Conservation (phyloP, 2,888 invertebrate genomes). For the Reticulitermes lucifugus region DNA sequence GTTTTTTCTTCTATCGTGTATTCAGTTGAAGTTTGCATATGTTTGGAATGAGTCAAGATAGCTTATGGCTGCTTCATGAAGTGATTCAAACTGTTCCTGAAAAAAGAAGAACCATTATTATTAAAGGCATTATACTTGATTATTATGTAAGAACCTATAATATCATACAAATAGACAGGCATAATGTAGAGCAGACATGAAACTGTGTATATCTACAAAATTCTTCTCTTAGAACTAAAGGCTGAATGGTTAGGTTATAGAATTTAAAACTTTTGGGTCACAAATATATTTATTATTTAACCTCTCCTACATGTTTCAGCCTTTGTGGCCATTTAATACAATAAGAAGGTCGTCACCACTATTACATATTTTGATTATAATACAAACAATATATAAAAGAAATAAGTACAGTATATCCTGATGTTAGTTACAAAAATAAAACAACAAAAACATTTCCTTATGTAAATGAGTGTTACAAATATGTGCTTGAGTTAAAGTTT, state of each 20-base stretch:
- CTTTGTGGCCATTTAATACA: no score
- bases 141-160: neutral
- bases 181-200: neutral
- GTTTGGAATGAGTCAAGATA: conserved; percentile 60
- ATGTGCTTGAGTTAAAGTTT: no score
- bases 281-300: no score
- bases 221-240: no score
- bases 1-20: neutral
- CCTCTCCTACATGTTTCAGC: no score
- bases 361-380: no score
- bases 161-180: neutral
- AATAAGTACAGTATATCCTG: no score
- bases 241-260: neutral
- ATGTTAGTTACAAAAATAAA: no score
- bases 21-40: conserved; percentile 60
- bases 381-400: no score
- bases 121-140: neutral
- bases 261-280: neutral
- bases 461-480: no score
- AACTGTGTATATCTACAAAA: neutral
- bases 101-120: conserved; percentile 53
- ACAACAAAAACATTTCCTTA: no score
- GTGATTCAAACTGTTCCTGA: conserved; percentile 62
- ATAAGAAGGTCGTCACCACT: no score
- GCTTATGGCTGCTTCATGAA: conserved; percentile 61